Evolutionary conservation across 2,797 vertebrate species (phyloP), one percentile per base, ranked within the genome.

Genomic region (Cynopterus sphinx): DNA sequence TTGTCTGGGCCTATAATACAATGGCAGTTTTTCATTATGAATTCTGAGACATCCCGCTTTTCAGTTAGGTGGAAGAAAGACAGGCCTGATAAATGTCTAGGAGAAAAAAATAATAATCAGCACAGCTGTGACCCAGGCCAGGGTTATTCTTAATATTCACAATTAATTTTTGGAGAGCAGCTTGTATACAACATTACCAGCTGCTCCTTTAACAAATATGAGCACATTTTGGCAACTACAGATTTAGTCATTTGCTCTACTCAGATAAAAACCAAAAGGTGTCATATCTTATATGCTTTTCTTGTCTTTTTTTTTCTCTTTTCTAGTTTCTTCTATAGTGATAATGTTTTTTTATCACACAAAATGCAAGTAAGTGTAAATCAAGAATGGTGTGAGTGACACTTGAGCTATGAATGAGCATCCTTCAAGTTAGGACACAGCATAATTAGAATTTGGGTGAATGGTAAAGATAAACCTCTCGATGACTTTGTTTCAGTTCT

Each of bases 91-190:
- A 92, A 95, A 95, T 90, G 6, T 90, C 61, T 96, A 68, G 39
- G 92, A 95, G 0, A 26, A 74, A 97, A 86, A 97, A 49, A 97
- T 90, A 81, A 49, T 49, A 90, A 63, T 91, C 74, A 95, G n/a
- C 96, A 39, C 86, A 95, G 95, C 95, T 97, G 84, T 97, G 95
- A 97, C 74, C 84, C 10, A 71, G 91, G 95, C 96, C 95, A 97
- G 41, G 43, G 96, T 97, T 98, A 98, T 97, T 98, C 91, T 97
- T 98, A 98, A 98, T 98, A 98, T 98, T 97, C 92, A 97, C 94
- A 98, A 97, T 98, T 98, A 98, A 98, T 98, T 98, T 98, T 94
- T 97, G 84, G 65, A 98, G 88, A 97, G 36, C 95, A 98, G 96
- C 77, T 98, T 98, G 97, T 97, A 95, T 92, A 95, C 84, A 97